Percentiles rank a stretch among this genome's conserved stretches.
phyloP scores from a whole-genome alignment of 1,140 invertebrate species.

The Drosophila pseudoananassae region DNA sequence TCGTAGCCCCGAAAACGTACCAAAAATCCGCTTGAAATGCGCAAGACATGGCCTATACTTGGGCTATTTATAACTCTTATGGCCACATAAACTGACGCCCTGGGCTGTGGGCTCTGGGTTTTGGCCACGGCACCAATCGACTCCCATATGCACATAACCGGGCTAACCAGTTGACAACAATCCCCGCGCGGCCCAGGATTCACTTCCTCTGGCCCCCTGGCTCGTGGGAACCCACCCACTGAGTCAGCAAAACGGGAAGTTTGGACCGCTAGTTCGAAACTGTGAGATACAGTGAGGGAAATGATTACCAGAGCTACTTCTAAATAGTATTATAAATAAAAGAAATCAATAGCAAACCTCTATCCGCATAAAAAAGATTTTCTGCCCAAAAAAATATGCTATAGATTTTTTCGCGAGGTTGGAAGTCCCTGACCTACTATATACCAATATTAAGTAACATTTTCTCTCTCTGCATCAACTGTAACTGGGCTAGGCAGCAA shows the following conservation, averaged over 20 bases:
- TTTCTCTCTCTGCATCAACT: conserved; percentile 17
- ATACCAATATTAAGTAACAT: background rate
- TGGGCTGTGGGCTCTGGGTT: conserved; percentile 5
- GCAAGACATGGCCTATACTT: conserved; percentile 50
- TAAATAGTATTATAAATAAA: background rate
- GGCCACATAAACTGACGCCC: conserved; percentile 58
- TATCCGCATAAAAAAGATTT: too few species aligned
- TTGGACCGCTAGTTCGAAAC: conserved; percentile 23
- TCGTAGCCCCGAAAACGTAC: conserved; percentile 12
- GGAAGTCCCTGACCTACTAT: too few species aligned
- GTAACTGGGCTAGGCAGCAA: conserved; percentile 70
- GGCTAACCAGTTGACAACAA: conserved; percentile 53
- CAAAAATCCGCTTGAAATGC: conserved; percentile 53
- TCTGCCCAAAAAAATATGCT: background rate
- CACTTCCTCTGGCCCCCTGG: background rate
- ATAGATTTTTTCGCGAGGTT: background rate
- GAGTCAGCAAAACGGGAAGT: conserved; percentile 69
- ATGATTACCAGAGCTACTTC: background rate
- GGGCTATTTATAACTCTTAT: conserved; percentile 62
- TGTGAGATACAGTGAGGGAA: conserved; percentile 6
- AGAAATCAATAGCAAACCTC: too few species aligned
- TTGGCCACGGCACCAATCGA: conserved; percentile 71
- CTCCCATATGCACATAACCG: conserved; percentile 73
- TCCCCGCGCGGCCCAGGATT: conserved; percentile 25
- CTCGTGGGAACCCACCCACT: conserved; percentile 53